A percentile compares a stretch with the other conserved stretches of the same genome.
Conservation (phyloP, 1,140 invertebrate species). For the Heliconius hewitsoni region DNA sequence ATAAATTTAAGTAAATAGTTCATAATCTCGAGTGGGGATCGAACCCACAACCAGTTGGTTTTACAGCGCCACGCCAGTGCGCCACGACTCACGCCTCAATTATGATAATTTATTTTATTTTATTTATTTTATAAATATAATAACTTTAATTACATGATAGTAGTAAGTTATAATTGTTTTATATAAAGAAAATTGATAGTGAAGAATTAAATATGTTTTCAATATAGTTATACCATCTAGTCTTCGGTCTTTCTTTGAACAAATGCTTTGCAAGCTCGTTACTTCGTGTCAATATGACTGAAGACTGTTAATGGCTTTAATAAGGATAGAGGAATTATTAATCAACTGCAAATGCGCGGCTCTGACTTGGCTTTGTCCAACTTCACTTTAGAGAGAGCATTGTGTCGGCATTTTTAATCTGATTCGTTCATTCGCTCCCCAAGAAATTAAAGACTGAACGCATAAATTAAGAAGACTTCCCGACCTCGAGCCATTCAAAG, state of each 20-base stretch:
- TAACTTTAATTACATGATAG: too few species aligned
- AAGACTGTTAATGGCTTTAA: conserved; percentile 18
- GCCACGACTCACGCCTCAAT: too few species aligned
- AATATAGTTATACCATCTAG: neutral
- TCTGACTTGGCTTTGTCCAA: conserved; percentile 41
- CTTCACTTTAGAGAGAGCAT: conserved; percentile 37
- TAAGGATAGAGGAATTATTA: conserved; percentile 26
- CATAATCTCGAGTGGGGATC: too few species aligned
- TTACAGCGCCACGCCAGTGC: too few species aligned
- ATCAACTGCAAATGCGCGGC: conserved; percentile 32
- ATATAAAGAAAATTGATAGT: neutral
- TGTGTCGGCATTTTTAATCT: conserved; percentile 65
- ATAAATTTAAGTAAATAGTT: too few species aligned
- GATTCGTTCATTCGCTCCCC: conserved; percentile 53
- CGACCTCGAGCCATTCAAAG: conserved; percentile 53
- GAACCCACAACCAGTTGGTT: too few species aligned
- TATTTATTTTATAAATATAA: too few species aligned
- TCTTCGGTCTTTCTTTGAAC: neutral
- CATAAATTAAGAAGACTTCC: conserved; percentile 72
- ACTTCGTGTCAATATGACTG: conserved; percentile 12
- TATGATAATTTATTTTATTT: too few species aligned
- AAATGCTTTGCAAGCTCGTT: neutral
- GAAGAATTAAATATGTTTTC: neutral
- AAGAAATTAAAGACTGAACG: conserved; percentile 68
- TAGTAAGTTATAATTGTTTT: neutral